These are phyloP conservation scores for Ormyrus labotus DNA, from an alignment of 2,888 invertebrate genomes.

Conservation along the genomic window DNA sequence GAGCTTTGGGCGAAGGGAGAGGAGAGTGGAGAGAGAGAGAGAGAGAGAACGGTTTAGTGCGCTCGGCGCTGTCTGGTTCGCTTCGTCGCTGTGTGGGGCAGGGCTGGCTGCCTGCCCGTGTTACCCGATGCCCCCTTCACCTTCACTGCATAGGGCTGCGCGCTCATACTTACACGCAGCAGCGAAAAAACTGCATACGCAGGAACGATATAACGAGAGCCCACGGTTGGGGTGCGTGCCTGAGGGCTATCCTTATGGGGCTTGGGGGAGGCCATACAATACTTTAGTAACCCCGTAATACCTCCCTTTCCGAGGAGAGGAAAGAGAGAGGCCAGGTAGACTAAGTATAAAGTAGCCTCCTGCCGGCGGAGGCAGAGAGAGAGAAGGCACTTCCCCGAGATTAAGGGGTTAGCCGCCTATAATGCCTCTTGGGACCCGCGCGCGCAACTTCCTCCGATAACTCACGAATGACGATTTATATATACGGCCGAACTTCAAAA, in stretches of 20 bases:
- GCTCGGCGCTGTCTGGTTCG: conserved; percentile 16
- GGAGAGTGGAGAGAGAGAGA: neutral
- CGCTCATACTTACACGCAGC: conserved; percentile 61
- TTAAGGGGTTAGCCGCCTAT: conserved; percentile 57
- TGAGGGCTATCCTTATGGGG: conserved; percentile 74
- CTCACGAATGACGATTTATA: conserved; percentile 29
- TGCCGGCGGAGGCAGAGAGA: conserved; percentile 59
- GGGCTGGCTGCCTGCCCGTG: conserved; percentile 67
- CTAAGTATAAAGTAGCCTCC: conserved; percentile 65
- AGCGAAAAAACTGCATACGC: conserved; percentile 71
- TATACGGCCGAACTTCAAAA: conserved; percentile 17
- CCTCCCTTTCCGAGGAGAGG: conserved; percentile 63
- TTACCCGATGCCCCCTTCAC: conserved; percentile 73
- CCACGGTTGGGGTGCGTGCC: conserved; percentile 68
- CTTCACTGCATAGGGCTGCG: conserved; percentile 73
- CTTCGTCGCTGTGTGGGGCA: neutral
- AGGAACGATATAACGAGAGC: conserved; percentile 60
- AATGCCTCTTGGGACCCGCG: conserved; percentile 1
- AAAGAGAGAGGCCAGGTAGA: conserved; percentile 64
- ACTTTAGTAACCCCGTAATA: conserved; percentile 75
- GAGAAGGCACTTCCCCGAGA: conserved; percentile 51
- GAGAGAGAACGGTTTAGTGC: conserved; percentile 1
- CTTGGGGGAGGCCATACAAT: conserved; percentile 75
- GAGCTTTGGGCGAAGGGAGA: neutral
- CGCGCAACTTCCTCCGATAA: neutral